Conservation (phyloP, 1,140 invertebrate genomes). For the Papilio aristodemus region DNA sequence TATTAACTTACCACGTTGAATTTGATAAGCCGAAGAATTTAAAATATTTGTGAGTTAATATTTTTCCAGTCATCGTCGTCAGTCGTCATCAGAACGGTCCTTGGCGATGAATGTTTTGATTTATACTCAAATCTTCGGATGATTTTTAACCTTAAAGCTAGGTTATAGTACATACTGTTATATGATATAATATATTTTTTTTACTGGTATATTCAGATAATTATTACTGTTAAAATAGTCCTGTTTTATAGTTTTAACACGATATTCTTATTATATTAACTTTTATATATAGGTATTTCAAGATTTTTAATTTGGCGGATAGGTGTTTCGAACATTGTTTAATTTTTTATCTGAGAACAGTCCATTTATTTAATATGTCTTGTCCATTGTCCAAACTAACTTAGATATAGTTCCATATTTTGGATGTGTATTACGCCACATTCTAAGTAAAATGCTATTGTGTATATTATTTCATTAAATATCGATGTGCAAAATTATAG, state of each 20-base stretch:
- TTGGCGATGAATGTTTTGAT: constrained; percentile 22
- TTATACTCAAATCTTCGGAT: constrained; percentile 41
- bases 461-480: constrained; percentile 78
- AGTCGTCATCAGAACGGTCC: constrained; percentile 19
- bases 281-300: constrained; percentile 60
- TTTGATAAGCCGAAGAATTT: constrained; percentile 27
- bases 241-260: constrained; percentile 76
- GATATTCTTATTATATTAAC: constrained; percentile 68
- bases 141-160: constrained; percentile 59
- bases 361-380: constrained; percentile 70
- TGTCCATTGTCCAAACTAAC: constrained; percentile 78
- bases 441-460: constrained; percentile 77
- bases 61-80: constrained; percentile 27
- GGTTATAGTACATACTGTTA: constrained; percentile 71
- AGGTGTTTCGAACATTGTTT: constrained; percentile 35
- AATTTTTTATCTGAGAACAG: constrained; percentile 57
- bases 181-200: constrained; percentile 76
- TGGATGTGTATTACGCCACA: constrained; percentile 77
- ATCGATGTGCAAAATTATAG: constrained; percentile 80
- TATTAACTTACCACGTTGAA: constrained; percentile 31
- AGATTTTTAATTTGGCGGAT: constrained; percentile 61
- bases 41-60: constrained; percentile 32
- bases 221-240: constrained; percentile 76
- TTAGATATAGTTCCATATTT: constrained; percentile 78
- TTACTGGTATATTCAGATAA: constrained; percentile 77